Percentiles rank a stretch among this genome's conserved stretches.
These are phyloP conservation scores for human DNA, from an alignment of 2,113 vertebrate genomes.

Conservation along the genomic window GRCh38 chr3:23638501-23639000, in stretches of 20 bases:
- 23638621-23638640: no score
- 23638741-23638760: fast-evolving
- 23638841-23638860: not conserved
- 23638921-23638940: not conserved
- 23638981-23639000: not conserved
- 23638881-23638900: not conserved
- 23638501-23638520: not conserved
- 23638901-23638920: not conserved
- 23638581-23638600: no score
- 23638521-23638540: not conserved
- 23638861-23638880: not conserved
- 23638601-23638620: no score
- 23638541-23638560: not conserved
- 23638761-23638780: no score
- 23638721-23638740: no score
- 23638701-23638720: no score
- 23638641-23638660: no score
- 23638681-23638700: fast-evolving
- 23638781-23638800: no score
- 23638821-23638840: not conserved
- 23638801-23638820: no score
- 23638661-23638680: no score
- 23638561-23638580: not conserved
- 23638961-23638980: not conserved
- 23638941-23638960: not conserved